phyloP scores from a whole-genome alignment of 2,113 vertebrate species.

The Aix galericulata region DNA sequence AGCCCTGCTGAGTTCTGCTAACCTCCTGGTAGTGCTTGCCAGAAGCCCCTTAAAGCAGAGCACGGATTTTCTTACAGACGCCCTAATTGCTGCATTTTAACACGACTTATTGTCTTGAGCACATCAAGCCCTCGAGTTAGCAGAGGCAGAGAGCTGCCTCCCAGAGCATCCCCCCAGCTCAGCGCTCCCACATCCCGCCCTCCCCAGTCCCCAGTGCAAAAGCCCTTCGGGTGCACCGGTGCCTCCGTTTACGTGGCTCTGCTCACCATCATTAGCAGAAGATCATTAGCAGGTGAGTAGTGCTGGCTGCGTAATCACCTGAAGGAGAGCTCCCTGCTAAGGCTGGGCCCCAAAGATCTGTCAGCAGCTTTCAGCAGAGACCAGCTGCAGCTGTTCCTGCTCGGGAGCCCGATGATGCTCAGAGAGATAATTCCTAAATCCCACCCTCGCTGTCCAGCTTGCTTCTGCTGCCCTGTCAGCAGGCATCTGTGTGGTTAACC shows the following conservation, averaged over 20 bases:
- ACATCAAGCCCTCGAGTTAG: not conserved
- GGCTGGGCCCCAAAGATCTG: not conserved
- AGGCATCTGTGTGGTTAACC: not conserved
- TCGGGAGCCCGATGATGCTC: accelerated
- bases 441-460: not conserved
- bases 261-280: not conserved
- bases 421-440: not conserved
- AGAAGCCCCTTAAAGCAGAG: not conserved
- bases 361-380: not conserved
- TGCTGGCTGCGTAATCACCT: not conserved
- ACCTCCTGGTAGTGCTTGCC: not conserved
- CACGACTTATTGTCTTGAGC: not conserved
- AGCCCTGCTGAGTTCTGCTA: not conserved
- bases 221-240: not conserved
- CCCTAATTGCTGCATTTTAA: not conserved
- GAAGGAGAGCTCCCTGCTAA: not conserved
- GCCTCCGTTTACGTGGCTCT: not conserved
- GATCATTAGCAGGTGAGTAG: not conserved
- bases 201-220: not conserved
- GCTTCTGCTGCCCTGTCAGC: not conserved
- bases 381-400: not conserved
- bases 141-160: not conserved
- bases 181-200: not conserved
- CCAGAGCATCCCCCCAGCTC: not conserved
- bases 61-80: not conserved